These are phyloP conservation scores for Drosophila anomelani DNA, from an alignment of 2,888 invertebrate species.

Conservation along the genomic window DNA sequence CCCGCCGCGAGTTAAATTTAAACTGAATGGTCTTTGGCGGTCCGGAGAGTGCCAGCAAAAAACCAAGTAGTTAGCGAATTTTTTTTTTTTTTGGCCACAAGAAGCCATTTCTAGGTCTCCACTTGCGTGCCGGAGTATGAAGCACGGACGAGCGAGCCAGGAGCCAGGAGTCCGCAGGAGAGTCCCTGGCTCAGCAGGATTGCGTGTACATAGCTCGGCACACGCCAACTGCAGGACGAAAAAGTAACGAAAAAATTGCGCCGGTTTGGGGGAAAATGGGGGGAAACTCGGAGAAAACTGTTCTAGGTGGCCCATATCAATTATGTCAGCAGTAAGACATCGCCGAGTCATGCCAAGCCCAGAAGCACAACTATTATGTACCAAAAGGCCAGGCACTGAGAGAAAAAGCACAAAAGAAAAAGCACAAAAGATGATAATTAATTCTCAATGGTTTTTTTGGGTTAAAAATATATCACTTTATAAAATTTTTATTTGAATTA, in stretches of 20 bases:
- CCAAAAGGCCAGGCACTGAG: constrained; percentile 28
- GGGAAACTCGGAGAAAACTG: constrained; percentile 28
- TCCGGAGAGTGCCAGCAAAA: constrained; percentile 52
- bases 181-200: constrained; percentile 35
- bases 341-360: constrained; percentile 54
- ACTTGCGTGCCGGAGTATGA: constrained; percentile 55
- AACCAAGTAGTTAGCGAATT: constrained; percentile 49
- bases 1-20: constrained; percentile 80
- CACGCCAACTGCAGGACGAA: constrained; percentile 50
- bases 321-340: constrained; percentile 68
- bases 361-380: constrained; percentile 42
- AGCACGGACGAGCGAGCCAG: not conserved
- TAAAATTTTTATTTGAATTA: not conserved
- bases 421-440: no score
- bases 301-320: constrained; percentile 67
- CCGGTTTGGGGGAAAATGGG: not conserved
- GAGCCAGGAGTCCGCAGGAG: constrained; percentile 7
- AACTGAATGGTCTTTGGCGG: constrained; percentile 67
- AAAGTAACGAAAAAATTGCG: constrained; percentile 10
- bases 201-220: constrained; percentile 46
- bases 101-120: constrained; percentile 31
- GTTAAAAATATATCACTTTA: not conserved
- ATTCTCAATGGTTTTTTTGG: not conserved
- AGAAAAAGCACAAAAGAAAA: not conserved
- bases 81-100: constrained; percentile 19